phyloP scores from a whole-genome alignment of 2,888 invertebrate species.

The Oxycera nigricornis region DNA sequence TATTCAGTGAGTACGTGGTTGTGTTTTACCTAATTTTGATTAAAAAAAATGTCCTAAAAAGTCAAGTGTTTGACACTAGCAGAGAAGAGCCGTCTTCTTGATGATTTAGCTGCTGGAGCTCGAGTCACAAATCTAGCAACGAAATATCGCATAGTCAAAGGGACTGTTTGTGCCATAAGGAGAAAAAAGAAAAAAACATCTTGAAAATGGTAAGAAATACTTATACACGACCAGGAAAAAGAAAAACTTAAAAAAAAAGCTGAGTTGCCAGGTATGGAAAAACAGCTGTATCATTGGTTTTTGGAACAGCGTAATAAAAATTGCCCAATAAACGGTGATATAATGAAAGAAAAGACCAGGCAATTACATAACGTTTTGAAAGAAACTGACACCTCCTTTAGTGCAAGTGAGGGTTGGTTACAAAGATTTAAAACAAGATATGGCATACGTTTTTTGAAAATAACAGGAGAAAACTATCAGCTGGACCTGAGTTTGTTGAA shows the following conservation, averaged over 20 bases:
- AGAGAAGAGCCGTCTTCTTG: background rate
- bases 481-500: too few species aligned
- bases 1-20: background rate
- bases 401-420: too few species aligned
- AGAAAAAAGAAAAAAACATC: background rate
- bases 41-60: background rate
- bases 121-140: background rate
- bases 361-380: too few species aligned
- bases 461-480: too few species aligned
- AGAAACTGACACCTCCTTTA: too few species aligned
- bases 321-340: background rate
- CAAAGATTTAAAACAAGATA: too few species aligned
- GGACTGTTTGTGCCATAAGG: background rate
- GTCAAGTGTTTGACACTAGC: background rate
- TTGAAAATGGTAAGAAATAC: background rate
- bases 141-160: background rate
- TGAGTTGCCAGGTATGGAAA: background rate
- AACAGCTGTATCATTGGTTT: background rate
- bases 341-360: too few species aligned
- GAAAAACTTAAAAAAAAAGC: background rate
- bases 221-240: background rate
- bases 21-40: background rate
- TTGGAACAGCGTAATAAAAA: background rate
- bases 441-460: too few species aligned
- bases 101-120: background rate